Percentiles rank a stretch among this genome's conserved stretches.
phyloP scores from a whole-genome alignment of 2,113 vertebrate genomes.

The Serilophus lunatus region DNA sequence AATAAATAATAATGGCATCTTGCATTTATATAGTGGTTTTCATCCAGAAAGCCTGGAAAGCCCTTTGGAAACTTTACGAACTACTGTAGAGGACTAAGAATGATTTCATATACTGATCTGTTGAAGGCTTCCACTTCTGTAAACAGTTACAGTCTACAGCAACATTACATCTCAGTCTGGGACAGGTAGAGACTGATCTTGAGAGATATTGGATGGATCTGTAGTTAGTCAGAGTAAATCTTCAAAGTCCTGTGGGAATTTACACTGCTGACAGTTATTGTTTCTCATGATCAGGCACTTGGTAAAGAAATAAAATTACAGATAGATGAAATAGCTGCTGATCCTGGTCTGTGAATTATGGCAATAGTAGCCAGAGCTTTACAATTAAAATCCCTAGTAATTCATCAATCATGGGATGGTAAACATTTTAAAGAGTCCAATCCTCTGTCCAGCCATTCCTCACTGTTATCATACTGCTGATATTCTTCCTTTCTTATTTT shows the following conservation, averaged over 20 bases:
- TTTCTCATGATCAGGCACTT: conserved; percentile 43
- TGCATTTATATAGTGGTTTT: conserved; percentile 42
- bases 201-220: conserved; percentile 36
- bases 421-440: conserved; percentile 6
- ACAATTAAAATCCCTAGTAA: conserved; percentile 47
- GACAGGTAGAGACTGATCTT: conserved; percentile 53
- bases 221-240: conserved; percentile 48
- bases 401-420: neutral
- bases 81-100: conserved; percentile 51
- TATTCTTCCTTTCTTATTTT: neutral
- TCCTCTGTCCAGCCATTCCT: neutral
- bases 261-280: conserved; percentile 47
- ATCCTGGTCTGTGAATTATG: neutral
- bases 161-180: conserved; percentile 7
- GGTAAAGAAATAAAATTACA: conserved; percentile 46
- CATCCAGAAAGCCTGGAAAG: conserved; percentile 49
- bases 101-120: conserved; percentile 31
- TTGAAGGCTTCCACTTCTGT: conserved; percentile 17
- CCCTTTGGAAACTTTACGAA: conserved; percentile 57
- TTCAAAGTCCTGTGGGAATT: conserved; percentile 32
- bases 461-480: neutral
- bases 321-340: conserved; percentile 20
- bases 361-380: neutral
- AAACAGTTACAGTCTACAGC: conserved; percentile 29
- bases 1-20: conserved; percentile 68